Evolutionary conservation across 2,888 invertebrate genomes (phyloP).

Genomic region (Arrhopalites spinosus): DNA sequence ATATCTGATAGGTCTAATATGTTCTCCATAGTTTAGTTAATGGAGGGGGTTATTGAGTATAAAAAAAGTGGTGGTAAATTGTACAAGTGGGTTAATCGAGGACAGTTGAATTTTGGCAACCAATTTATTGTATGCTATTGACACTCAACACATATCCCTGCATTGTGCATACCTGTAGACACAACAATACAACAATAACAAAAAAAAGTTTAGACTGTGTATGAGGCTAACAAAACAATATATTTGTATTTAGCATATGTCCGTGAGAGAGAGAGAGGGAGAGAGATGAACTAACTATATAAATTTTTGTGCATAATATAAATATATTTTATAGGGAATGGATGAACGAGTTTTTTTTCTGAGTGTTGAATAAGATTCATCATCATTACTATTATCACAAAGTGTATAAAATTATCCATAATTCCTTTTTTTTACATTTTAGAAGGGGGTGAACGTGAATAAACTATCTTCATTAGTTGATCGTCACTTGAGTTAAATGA

Average conservation of each 20-base stretch:
- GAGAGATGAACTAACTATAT: neutral
- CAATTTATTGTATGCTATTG: too few species aligned
- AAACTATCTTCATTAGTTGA: conserved; percentile 18
- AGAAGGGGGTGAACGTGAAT: conserved; percentile 2
- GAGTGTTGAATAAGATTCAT: conserved; percentile 22
- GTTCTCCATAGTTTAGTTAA: too few species aligned
- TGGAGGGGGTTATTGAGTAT: too few species aligned
- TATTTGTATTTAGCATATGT: too few species aligned
- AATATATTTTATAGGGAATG: neutral
- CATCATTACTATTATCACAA: conserved; percentile 23
- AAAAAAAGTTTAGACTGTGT: neutral
- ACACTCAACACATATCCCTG: too few species aligned
- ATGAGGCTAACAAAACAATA: neutral
- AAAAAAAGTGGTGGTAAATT: too few species aligned
- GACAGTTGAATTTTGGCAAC: too few species aligned
- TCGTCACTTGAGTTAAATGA: conserved; percentile 8
- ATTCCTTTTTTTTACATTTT: conserved; percentile 9
- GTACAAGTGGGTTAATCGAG: too few species aligned
- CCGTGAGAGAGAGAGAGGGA: neutral
- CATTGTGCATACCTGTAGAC: too few species aligned
- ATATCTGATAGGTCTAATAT: too few species aligned
- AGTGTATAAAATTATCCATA: conserved; percentile 32
- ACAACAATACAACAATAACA: neutral
- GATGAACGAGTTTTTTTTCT: conserved; percentile 8
- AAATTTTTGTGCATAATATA: neutral